Evolutionary conservation across 2,113 vertebrate species (phyloP).

Genomic region (Apodemus sylvaticus): DNA sequence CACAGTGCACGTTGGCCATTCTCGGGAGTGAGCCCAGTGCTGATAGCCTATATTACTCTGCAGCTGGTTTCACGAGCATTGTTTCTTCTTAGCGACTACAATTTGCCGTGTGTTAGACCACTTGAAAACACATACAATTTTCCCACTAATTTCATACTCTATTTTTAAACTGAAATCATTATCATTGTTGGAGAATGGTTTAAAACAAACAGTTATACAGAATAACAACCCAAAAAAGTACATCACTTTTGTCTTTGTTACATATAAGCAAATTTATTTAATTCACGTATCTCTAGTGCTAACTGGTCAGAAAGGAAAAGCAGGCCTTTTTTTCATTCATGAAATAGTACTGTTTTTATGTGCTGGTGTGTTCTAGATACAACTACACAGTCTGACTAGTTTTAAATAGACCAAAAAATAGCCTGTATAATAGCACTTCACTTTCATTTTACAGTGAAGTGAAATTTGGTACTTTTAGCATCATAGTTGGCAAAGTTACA

Average conservation of each 20-base stretch:
- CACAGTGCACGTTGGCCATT: not conserved
- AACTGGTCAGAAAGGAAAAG: not conserved
- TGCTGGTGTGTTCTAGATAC: not conserved
- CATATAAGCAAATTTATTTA: conserved; percentile 26
- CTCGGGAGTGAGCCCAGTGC: not conserved
- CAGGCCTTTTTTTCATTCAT: not conserved
- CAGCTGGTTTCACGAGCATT: not conserved
- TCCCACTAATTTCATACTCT: not conserved
- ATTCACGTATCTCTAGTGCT: not conserved
- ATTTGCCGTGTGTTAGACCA: not conserved
- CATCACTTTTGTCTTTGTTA: not conserved
- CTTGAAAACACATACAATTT: not conserved
- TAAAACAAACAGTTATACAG: not conserved
- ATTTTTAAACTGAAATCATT: conserved; percentile 26
- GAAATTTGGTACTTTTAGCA: conserved; percentile 15
- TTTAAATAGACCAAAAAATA: not conserved
- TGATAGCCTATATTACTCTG: not conserved
- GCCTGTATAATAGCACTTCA: not conserved
- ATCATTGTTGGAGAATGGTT: not conserved
- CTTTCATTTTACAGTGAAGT: conserved; percentile 10
- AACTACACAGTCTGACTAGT: not conserved
- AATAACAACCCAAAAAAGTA: not conserved
- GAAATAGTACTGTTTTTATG: not conserved
- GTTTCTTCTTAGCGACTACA: not conserved
- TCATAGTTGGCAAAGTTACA: not conserved